Conservation (phyloP, 2,113 vertebrate genomes). For the Spheniscus mendiculus region DNA sequence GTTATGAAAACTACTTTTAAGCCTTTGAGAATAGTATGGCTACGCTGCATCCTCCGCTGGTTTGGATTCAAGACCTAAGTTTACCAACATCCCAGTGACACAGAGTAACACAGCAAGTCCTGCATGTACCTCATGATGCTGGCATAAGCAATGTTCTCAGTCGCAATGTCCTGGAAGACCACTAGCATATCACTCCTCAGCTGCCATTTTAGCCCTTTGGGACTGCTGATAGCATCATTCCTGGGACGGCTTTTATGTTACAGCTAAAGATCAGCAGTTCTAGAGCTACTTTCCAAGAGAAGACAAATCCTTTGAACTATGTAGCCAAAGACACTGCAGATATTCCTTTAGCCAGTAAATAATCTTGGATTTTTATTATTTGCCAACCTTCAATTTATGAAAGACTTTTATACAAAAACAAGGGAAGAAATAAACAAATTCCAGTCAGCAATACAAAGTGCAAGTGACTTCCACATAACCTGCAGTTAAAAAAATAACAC, state of each 20-base stretch:
- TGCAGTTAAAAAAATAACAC: background rate
- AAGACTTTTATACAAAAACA: background rate
- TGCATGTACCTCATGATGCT: background rate
- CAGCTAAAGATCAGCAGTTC: constrained; percentile 44
- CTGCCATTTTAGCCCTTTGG: constrained; percentile 26
- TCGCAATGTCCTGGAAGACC: background rate
- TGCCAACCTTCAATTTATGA: constrained; percentile 42
- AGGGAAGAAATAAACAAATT: background rate
- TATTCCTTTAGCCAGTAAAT: constrained; percentile 30
- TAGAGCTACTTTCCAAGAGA: constrained; percentile 37
- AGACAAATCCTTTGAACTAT: constrained; percentile 41
- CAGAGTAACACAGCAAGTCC: background rate
- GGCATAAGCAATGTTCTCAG: background rate
- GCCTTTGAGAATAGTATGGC: background rate
- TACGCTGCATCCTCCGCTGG: background rate
- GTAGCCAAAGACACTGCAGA: constrained; percentile 40
- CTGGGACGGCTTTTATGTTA: constrained; percentile 17
- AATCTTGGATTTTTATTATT: background rate
- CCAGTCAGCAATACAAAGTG: background rate
- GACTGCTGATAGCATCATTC: constrained; percentile 41
- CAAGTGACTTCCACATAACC: background rate
- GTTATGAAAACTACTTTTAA: background rate
- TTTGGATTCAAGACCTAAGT: background rate
- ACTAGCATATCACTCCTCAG: background rate
- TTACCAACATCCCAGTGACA: background rate